These are phyloP conservation scores for Aleiodes sp. DNA, from an alignment of 1,140 invertebrate genomes.

Conservation along the genomic window DNA sequence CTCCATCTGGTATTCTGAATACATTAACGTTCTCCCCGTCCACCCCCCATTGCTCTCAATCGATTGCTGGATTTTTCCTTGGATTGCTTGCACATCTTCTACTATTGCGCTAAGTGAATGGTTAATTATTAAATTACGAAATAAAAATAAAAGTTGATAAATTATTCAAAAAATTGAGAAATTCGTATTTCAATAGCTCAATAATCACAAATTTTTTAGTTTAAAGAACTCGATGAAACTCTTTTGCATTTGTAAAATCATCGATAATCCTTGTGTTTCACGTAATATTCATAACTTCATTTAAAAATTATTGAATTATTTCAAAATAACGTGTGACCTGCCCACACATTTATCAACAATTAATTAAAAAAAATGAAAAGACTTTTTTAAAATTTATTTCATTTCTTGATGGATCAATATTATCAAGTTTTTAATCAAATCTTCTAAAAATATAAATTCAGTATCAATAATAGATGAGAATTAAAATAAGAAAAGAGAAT, in stretches of 20 bases:
- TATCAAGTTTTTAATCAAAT: not conserved
- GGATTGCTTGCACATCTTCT: constrained; percentile 64
- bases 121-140: not conserved
- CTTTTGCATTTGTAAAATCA: not conserved
- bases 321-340: not conserved
- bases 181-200: not conserved
- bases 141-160: constrained; percentile 13
- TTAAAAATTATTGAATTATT: not conserved
- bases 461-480: not conserved
- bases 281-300: not conserved
- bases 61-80: constrained; percentile 59
- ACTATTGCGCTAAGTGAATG: constrained; percentile 39
- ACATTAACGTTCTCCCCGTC: constrained; percentile 62
- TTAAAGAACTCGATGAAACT: not conserved
- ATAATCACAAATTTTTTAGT: not conserved
- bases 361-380: too few relatives aligned
- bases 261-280: not conserved
- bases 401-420: not conserved
- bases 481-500: too few relatives aligned
- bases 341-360: not conserved
- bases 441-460: not conserved
- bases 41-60: constrained; percentile 63
- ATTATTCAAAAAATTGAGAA: not conserved
- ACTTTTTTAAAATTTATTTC: not conserved
- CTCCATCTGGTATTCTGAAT: constrained; percentile 61